phyloP scores from a whole-genome alignment of 2,797 vertebrate genomes.

The Sebastes taczanowskii region DNA sequence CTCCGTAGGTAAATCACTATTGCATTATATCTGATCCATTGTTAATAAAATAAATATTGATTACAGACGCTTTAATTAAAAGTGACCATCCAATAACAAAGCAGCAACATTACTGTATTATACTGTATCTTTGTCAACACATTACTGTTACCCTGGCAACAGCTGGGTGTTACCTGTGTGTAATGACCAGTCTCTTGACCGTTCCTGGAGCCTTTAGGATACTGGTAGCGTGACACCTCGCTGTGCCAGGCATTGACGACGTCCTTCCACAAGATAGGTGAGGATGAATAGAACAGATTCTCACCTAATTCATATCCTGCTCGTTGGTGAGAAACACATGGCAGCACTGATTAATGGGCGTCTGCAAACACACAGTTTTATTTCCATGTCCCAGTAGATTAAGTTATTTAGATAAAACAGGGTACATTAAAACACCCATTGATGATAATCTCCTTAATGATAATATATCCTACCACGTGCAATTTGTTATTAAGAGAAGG shows the following conservation, averaged over 20 bases:
- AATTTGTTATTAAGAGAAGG: conserved; percentile 30
- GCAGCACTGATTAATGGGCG: conserved; percentile 6
- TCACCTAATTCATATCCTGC: conserved; percentile 79
- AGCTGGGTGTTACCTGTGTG: conserved; percentile 75
- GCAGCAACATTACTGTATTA: background rate
- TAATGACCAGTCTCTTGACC: conserved; percentile 65
- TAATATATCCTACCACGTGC: conserved; percentile 9
- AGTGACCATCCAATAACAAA: background rate
- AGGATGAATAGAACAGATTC: conserved; percentile 67
- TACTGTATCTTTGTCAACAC: background rate
- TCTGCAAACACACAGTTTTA: conserved; percentile 9
- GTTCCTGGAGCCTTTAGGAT: conserved; percentile 54
- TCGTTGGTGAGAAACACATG: conserved; percentile 29
- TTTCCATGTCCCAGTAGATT: conserved; percentile 25
- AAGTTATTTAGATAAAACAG: conserved; percentile 19
- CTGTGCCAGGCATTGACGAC: conserved; percentile 69
- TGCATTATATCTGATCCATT: background rate
- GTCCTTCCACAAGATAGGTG: conserved; percentile 1
- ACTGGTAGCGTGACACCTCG: conserved; percentile 65
- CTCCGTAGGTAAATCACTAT: background rate
- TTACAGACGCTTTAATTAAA: background rate
- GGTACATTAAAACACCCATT: background rate
- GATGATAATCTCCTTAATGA: conserved; percentile 18
- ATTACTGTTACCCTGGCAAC: background rate
- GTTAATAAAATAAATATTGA: background rate